Conservation (phyloP, 2,888 invertebrate species). For the Lucinisca nassula region DNA sequence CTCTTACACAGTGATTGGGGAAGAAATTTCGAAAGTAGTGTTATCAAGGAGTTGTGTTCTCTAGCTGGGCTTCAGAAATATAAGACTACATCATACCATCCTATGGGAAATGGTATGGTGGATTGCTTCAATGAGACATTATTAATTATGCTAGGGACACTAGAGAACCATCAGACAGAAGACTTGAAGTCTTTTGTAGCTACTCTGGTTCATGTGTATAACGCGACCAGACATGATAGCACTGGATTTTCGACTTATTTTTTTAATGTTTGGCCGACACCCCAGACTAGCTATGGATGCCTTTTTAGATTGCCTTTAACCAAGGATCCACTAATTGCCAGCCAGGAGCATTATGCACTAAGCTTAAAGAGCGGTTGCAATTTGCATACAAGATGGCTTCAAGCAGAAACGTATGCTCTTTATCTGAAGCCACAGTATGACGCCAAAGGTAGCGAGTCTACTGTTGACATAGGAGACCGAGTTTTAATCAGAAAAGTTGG, state of each 20-base stretch:
- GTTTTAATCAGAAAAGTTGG: constrained; percentile 25
- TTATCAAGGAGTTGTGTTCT: not conserved
- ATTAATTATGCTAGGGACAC: constrained; percentile 38
- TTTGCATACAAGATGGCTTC: constrained; percentile 23
- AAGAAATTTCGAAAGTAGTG: not conserved
- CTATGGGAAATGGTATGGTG: constrained; percentile 33
- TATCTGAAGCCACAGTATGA: constrained; percentile 15
- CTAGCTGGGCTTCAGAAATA: constrained; percentile 44
- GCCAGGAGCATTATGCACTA: constrained; percentile 15
- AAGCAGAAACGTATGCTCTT: not conserved
- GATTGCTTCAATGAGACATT: constrained; percentile 57
- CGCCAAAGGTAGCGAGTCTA: not conserved
- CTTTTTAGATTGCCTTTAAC: not conserved
- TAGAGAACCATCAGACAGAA: constrained; percentile 29
- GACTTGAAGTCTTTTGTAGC: constrained; percentile 49
- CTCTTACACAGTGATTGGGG: not conserved
- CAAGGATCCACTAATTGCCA: not conserved
- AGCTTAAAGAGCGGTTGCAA: not conserved
- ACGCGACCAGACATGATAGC: constrained; percentile 36
- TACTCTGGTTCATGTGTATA: constrained; percentile 31
- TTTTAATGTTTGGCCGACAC: constrained; percentile 12
- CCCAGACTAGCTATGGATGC: constrained; percentile 54
- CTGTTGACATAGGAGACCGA: not conserved
- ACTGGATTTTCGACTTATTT: constrained; percentile 27
- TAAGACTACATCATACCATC: constrained; percentile 51